A percentile compares a stretch with the other conserved stretches of the same genome.
phyloP scores from a whole-genome alignment of 2,888 invertebrate genomes.

The Venusia cambrica region DNA sequence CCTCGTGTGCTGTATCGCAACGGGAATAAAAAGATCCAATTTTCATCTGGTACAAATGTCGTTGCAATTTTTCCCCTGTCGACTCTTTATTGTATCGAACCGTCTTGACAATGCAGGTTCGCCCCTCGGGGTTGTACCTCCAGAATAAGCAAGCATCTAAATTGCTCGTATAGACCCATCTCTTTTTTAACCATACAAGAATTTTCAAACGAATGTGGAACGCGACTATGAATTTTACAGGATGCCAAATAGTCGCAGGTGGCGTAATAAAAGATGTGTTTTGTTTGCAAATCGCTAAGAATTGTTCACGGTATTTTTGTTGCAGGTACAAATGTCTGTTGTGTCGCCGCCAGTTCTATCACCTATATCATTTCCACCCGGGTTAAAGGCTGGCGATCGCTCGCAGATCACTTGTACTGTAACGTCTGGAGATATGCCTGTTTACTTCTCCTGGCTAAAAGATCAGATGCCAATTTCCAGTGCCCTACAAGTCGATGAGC shows the following conservation, averaged over 20 bases:
- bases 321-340: slow-evolving; percentile 68
- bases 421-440: slow-evolving; percentile 86
- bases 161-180: slow-evolving; percentile 16
- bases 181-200: slow-evolving; percentile 12
- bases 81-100: slow-evolving; percentile 21
- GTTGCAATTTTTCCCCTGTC: slow-evolving; percentile 18
- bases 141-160: slow-evolving; percentile 22
- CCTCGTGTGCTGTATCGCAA: slow-evolving; percentile 1
- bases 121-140: slow-evolving; percentile 19
- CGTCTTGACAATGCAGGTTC: slow-evolving; percentile 26
- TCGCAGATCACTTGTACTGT: slow-evolving; percentile 92
- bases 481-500: slow-evolving; percentile 84
- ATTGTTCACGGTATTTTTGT: slow-evolving; percentile 13
- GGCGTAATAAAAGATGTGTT: slow-evolving; percentile 10
- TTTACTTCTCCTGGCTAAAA: slow-evolving; percentile 85
- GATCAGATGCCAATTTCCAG: slow-evolving; percentile 82
- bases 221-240: slow-evolving; percentile 20
- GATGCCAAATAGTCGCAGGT: slow-evolving; percentile 14
- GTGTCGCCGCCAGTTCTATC: slow-evolving; percentile 90
- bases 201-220: slow-evolving; percentile 17
- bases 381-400: slow-evolving; percentile 88
- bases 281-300: slow-evolving; percentile 5
- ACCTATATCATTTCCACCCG: slow-evolving; percentile 90
- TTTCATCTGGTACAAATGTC: slow-evolving; percentile 13
- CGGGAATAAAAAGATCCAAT: slow-evolving; percentile 13